Conservation (phyloP, 2,797 vertebrate species). For the Diceros bicornis region DNA sequence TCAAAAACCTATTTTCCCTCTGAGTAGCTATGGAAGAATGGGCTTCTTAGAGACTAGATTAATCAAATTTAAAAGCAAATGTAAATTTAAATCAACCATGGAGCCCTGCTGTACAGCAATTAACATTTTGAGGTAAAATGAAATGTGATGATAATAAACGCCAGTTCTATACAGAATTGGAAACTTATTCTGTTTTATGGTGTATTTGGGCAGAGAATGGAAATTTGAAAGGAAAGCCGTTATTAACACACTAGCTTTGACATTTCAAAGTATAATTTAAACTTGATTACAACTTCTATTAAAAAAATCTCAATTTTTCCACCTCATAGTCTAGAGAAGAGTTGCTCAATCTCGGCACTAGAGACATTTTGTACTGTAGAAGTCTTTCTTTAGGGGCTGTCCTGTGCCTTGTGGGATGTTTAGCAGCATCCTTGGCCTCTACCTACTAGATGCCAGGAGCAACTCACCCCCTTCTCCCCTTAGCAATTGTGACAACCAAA, state of each 20-base stretch:
- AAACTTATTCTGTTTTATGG: conserved; percentile 55
- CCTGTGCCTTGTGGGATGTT: not conserved
- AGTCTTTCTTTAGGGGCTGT: not conserved
- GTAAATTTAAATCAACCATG: conserved; percentile 83
- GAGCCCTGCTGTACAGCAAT: conserved; percentile 78
- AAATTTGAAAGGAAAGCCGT: conserved; percentile 69
- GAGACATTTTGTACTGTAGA: not conserved
- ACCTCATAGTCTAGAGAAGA: not conserved
- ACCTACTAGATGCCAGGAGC: not conserved
- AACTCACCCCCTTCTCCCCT: not conserved
- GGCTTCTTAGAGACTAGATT: conserved; percentile 79
- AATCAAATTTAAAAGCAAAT: conserved; percentile 84
- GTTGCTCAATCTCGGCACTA: conserved; percentile 3
- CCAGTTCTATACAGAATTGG: conserved; percentile 60
- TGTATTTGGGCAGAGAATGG: conserved; percentile 46
- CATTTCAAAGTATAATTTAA: conserved; percentile 70
- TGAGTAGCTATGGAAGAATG: conserved; percentile 64
- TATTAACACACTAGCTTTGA: conserved; percentile 70
- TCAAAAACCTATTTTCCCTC: conserved; percentile 67
- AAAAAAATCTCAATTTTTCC: conserved; percentile 33
- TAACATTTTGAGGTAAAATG: conserved; percentile 84
- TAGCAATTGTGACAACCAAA: not conserved
- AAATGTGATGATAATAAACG: conserved; percentile 72
- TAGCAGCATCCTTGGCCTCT: not conserved
- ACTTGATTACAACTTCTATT: conserved; percentile 54